Conservation (phyloP, 2,888 invertebrate genomes). For the Ichneumoninae sp. region DNA sequence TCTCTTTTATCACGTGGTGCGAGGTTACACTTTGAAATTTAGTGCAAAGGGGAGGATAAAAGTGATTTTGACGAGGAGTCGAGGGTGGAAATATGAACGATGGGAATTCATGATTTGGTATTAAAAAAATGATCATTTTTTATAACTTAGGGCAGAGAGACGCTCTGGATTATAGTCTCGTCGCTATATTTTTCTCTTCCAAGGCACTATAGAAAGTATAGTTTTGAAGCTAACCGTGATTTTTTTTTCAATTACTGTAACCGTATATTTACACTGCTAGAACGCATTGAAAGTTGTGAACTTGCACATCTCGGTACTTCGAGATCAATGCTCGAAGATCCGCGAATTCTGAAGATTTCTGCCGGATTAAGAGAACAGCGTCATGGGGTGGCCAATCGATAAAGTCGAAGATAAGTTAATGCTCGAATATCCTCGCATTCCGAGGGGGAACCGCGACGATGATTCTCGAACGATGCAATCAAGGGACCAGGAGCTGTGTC, state of each 20-base stretch:
- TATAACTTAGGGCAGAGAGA: not conserved
- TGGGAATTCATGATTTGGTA: not conserved
- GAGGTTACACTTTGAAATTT: not conserved
- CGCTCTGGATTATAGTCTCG: not conserved
- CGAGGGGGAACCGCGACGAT: not conserved
- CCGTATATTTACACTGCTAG: not conserved
- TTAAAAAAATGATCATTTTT: not conserved
- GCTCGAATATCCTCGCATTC: slow-evolving; percentile 28
- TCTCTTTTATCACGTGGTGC: not conserved
- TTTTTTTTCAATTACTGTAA: not conserved
- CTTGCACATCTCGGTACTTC: not conserved
- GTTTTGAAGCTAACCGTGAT: too few relatives aligned
- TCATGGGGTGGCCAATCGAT: not conserved
- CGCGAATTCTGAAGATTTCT: not conserved
- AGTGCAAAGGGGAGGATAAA: not conserved
- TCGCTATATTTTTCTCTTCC: not conserved
- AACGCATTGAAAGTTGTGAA: not conserved
- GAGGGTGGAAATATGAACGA: not conserved
- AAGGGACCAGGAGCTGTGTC: slow-evolving; percentile 4
- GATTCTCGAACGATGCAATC: slow-evolving; percentile 47
- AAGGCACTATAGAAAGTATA: too few relatives aligned
- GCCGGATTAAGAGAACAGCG: not conserved
- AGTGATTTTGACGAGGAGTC: slow-evolving; percentile 7
- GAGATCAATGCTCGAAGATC: not conserved
- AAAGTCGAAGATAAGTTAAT: slow-evolving; percentile 6